Conservation (phyloP, 92 coral and sea anemone species). For the Virgularia gustaviana region DNA sequence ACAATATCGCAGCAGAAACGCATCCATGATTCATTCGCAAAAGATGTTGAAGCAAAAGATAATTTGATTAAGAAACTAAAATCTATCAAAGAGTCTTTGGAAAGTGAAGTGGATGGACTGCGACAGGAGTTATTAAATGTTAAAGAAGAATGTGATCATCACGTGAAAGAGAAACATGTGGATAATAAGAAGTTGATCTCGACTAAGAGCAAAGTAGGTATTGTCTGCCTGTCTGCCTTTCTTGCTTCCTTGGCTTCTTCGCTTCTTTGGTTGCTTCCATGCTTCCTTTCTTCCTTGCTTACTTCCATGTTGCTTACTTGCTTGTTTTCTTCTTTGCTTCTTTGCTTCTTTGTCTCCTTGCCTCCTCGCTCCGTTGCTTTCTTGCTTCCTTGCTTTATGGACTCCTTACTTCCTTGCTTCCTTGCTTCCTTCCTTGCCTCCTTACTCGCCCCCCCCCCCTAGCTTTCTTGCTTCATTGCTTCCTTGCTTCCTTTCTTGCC, state of each 20-base stretch:
- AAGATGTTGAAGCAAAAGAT: conserved; percentile 79
- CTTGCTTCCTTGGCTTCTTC: neutral
- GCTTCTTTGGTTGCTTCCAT: too few species aligned
- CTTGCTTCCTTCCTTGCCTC: too few species aligned
- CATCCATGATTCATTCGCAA: conserved; percentile 78
- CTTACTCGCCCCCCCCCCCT: too few species aligned
- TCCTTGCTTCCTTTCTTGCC: too few species aligned
- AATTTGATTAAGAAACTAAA: conserved; percentile 77
- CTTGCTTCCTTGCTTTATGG: too few species aligned
- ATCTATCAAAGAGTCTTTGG: conserved; percentile 82
- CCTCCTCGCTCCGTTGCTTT: too few species aligned
- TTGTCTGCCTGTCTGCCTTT: neutral
- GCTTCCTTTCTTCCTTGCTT: neutral
- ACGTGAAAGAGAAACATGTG: conserved; percentile 65
- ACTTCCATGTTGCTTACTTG: neutral
- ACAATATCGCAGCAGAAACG: conserved; percentile 78
- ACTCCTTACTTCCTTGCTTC: too few species aligned
- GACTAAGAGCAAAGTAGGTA: conserved; percentile 51
- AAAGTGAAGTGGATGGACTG: conserved; percentile 78
- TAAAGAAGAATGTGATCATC: conserved; percentile 70
- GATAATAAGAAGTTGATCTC: conserved; percentile 65
- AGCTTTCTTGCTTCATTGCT: too few species aligned
- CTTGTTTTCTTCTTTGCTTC: neutral
- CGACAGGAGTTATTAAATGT: conserved; percentile 67
- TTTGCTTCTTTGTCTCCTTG: too few species aligned